Percentiles rank a stretch among this genome's conserved stretches.
These are phyloP conservation scores for Agriotes lineatus DNA, from an alignment of 2,888 invertebrate genomes.

Conservation along the genomic window DNA sequence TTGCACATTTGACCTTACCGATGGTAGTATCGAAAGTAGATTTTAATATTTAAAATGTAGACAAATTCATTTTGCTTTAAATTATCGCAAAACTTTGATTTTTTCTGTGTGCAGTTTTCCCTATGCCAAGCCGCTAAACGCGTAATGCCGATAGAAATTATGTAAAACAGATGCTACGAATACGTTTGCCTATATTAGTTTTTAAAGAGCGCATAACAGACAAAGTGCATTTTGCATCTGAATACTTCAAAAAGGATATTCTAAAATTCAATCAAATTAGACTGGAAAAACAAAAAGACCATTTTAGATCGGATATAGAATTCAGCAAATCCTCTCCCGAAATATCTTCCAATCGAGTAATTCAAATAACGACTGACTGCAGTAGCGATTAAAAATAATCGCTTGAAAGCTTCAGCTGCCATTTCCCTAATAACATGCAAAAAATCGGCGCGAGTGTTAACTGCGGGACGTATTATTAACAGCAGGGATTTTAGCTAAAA, in stretches of 20 bases:
- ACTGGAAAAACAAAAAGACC: slow-evolving; percentile 12
- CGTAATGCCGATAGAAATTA: no score
- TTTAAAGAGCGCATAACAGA: no score
- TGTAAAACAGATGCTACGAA: no score
- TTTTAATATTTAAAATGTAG: no score
- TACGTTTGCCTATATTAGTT: no score
- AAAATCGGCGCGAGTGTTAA: slow-evolving; percentile 40
- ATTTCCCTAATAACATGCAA: slow-evolving; percentile 43
- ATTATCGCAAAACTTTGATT: no score
- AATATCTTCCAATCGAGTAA: slow-evolving; percentile 43
- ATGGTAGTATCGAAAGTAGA: no score
- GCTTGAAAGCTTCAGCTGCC: slow-evolving; percentile 47
- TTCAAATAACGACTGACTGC: slow-evolving; percentile 43
- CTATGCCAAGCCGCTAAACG: no score
- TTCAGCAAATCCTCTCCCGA: slow-evolving; percentile 34
- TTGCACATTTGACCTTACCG: no score
- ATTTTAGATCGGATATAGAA: slow-evolving; percentile 25
- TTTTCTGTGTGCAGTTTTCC: no score
- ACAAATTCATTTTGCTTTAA: no score
- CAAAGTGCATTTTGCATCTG: no score
- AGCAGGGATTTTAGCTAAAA: slow-evolving; percentile 38
- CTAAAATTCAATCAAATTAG: neutral
- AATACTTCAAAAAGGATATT: slow-evolving; percentile 10
- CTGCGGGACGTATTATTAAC: slow-evolving; percentile 39
- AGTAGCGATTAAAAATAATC: slow-evolving; percentile 52